phyloP scores from a whole-genome alignment of 2,113 vertebrate species.

The Dipodomys spectabilis region DNA sequence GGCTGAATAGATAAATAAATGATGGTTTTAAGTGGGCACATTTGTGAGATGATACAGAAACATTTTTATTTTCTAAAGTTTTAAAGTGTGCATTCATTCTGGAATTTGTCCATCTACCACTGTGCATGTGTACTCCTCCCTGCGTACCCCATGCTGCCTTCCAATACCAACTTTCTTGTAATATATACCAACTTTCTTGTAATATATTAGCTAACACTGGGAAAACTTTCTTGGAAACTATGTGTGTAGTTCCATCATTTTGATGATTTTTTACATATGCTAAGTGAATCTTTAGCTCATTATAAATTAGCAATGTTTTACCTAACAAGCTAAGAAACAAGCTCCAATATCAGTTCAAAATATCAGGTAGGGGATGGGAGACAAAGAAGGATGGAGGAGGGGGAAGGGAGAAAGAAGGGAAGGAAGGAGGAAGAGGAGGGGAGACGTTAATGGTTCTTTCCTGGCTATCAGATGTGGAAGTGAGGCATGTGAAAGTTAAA shows the following conservation, averaged over 20 bases:
- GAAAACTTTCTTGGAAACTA: slow-evolving; percentile 21
- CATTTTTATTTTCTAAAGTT: background rate
- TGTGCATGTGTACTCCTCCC: background rate
- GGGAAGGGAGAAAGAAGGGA: background rate
- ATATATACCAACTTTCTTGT: slow-evolving; percentile 17
- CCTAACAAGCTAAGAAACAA: slow-evolving; percentile 16
- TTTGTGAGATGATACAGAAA: background rate
- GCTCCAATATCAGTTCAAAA: background rate
- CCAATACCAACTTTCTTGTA: background rate
- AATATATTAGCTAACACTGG: slow-evolving; percentile 53
- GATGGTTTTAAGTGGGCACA: background rate
- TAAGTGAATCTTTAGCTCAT: slow-evolving; percentile 58
- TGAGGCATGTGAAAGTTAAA: background rate
- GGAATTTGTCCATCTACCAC: background rate
- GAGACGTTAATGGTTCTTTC: background rate
- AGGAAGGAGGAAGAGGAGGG: no score
- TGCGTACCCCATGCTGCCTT: background rate
- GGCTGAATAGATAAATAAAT: background rate
- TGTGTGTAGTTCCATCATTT: slow-evolving; percentile 43
- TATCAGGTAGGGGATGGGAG: background rate
- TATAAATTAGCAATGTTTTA: slow-evolving; percentile 66
- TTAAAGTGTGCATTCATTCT: background rate
- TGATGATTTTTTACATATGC: slow-evolving; percentile 33
- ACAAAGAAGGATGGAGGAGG: background rate
- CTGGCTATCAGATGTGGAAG: slow-evolving; percentile 1